Conservation (phyloP, 2,888 invertebrate species). For the Agonopterix arenella region DNA sequence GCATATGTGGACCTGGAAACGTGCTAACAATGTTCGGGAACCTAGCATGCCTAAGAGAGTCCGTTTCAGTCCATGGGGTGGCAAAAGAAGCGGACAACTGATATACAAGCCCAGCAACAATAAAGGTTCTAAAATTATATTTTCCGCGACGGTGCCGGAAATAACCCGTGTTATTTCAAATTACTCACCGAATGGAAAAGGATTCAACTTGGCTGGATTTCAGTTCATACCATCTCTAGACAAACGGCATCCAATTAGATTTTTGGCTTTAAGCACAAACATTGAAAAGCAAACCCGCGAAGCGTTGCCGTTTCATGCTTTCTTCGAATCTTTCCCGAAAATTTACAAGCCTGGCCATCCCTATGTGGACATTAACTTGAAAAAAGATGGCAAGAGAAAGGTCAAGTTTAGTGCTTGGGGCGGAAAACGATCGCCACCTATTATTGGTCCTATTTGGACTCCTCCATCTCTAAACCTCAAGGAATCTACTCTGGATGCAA, state of each 20-base stretch:
- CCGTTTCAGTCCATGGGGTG: conserved; percentile 69
- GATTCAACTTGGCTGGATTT: conserved; percentile 41
- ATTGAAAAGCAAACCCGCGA: conserved; percentile 36
- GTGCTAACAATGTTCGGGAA: conserved; percentile 43
- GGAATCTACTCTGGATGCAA: conserved; percentile 47
- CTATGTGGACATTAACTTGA: conserved; percentile 52
- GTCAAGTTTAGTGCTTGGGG: conserved; percentile 71
- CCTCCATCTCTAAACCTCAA: conserved; percentile 43
- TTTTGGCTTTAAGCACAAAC: conserved; percentile 46
- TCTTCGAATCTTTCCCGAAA: conserved; percentile 44
- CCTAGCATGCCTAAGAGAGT: conserved; percentile 68
- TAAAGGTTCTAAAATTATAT: conserved; percentile 52
- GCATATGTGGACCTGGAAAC: conserved; percentile 62
- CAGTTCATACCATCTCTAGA: conserved; percentile 46
- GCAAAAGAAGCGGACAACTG: conserved; percentile 61
- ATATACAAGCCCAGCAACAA: conserved; percentile 52
- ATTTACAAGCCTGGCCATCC: conserved; percentile 59
- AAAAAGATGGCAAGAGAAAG: conserved; percentile 66
- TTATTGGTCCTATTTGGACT: conserved; percentile 69
- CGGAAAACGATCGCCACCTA: conserved; percentile 62
- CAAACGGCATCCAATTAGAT: conserved; percentile 54
- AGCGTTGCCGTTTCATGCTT: conserved; percentile 50
- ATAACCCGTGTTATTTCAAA: conserved; percentile 51
- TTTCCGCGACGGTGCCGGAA: conserved; percentile 53
- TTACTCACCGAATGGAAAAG: conserved; percentile 36